phyloP scores from a whole-genome alignment of 1,140 invertebrate species.

The Sarcophaga bullata region DNA sequence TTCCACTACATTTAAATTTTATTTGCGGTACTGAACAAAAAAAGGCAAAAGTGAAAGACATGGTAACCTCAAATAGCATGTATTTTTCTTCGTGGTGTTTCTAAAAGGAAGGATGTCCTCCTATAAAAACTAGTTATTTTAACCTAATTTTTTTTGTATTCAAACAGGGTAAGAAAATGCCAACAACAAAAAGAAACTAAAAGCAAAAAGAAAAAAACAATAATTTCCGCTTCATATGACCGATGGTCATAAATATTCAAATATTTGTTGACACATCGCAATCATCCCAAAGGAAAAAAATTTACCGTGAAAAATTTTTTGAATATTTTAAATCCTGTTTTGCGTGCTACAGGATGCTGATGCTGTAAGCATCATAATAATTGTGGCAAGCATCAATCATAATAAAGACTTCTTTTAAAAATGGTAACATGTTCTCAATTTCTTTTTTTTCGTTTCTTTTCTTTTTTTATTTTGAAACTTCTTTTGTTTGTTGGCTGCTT shows the following conservation, averaged over 20 bases:
- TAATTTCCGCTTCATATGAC: slow-evolving; percentile 41
- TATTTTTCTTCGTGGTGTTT: too few relatives aligned
- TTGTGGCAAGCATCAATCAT: slow-evolving; percentile 25
- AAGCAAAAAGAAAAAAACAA: slow-evolving; percentile 10
- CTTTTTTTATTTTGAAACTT: neutral
- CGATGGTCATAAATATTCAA: slow-evolving; percentile 38
- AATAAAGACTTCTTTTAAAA: neutral
- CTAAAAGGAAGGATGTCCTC: too few relatives aligned
- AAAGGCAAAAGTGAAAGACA: neutral
- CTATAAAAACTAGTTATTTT: slow-evolving; percentile 27
- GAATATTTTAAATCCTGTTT: slow-evolving; percentile 3
- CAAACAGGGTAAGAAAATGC: neutral
- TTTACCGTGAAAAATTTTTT: too few relatives aligned
- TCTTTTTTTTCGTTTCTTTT: neutral
- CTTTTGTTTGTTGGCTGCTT: neutral
- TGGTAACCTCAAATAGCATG: neutral
- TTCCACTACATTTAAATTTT: slow-evolving; percentile 12
- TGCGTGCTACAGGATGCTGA: slow-evolving; percentile 31
- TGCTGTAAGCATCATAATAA: slow-evolving; percentile 19
- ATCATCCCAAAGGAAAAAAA: neutral
- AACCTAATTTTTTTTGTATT: slow-evolving; percentile 27
- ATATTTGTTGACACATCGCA: neutral
- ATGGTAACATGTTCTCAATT: neutral
- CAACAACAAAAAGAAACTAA: neutral
- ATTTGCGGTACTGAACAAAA: too few relatives aligned